Base-by-base conservation (phyloP, 2,797 vertebrate species). In the Pachyuromys duprasi region DNA sequence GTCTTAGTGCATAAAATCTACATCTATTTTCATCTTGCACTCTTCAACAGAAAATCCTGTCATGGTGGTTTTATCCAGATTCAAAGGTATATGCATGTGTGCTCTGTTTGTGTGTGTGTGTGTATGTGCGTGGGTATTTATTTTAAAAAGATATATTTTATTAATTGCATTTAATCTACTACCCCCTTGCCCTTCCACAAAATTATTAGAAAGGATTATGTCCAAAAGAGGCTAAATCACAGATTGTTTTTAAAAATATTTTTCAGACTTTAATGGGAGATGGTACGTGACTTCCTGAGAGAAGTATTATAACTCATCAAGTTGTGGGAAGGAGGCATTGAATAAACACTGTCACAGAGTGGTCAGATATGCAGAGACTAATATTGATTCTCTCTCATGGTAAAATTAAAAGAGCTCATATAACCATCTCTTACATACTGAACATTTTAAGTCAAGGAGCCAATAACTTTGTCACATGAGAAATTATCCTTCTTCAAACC, bases 231-330 rank as follows among this genome's bases (percentile, higher is more conserved):
- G 13, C 45, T 91, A 93, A 86, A 79, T 92, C 79, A 31, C 0
- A 86, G 5, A 26, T 2, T 93, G 80, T 93, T 93, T 96, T 89
- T 22, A 55, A 6, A 75, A 95, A 57, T 93, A 78, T 36, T 62
- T 94, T 94, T 84, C 31, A 93, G 31, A 62, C 15, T 49, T 89
- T 83, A 90, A 49, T 89, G 28, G 74, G 82, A 63, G 13, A 69
- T 28, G 70, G 15, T 45, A 5, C 76, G 12, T 93, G 33, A 89
- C 49, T 96, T 92, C 53, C n/a, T 49, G 69, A 69, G 6, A 17
- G 26, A 67, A 86, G 84, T 91, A 80, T 86, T 76, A 84, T 82
- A 90, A 81, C 45, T 79, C 31, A 72, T 79, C 4, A 79, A 45
- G 2, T 45, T 82, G 89, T 90, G 28, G 79, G 13, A 93, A 65